These are phyloP conservation scores for Sternarchorhynchus goeldii DNA, from an alignment of 2,797 vertebrate species.

Conservation along the genomic window DNA sequence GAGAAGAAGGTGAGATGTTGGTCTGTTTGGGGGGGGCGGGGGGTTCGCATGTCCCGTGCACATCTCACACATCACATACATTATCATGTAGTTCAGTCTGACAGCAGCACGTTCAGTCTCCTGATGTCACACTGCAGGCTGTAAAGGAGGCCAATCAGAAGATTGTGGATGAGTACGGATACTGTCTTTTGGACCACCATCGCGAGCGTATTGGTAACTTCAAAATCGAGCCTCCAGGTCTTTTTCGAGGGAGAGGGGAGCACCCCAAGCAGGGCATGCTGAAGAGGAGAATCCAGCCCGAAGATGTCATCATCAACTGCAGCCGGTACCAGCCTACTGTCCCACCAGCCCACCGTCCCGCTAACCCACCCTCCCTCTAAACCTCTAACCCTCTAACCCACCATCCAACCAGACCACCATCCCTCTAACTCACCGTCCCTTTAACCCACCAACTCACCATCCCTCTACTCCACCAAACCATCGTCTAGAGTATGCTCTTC, in stretches of 20 bases:
- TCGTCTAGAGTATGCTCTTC: not conserved
- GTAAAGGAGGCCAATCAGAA: slow-evolving; percentile 74
- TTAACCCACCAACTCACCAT: too few relatives aligned
- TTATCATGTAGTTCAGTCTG: too few relatives aligned
- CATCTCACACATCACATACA: too few relatives aligned
- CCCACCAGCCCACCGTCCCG: too few relatives aligned
- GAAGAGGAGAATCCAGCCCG: slow-evolving; percentile 75
- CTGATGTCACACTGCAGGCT: slow-evolving; percentile 43
- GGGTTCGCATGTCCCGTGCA: too few relatives aligned
- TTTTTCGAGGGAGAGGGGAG: slow-evolving; percentile 73
- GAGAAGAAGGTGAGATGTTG: slow-evolving; percentile 72
- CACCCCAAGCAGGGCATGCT: slow-evolving; percentile 78
- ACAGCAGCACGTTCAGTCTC: too few relatives aligned
- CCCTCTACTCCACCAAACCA: too few relatives aligned
- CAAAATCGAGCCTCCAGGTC: slow-evolving; percentile 72
- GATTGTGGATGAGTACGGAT: slow-evolving; percentile 73
- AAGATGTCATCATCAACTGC: slow-evolving; percentile 76
- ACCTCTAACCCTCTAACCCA: too few relatives aligned
- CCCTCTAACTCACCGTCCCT: too few relatives aligned
- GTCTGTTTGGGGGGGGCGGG: too few relatives aligned
- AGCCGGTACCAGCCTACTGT: slow-evolving; percentile 54
- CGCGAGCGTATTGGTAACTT: slow-evolving; percentile 76
- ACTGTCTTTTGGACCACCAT: slow-evolving; percentile 72
- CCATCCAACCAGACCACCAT: too few relatives aligned
- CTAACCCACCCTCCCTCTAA: too few relatives aligned